These are phyloP conservation scores for Arion vulgaris DNA, from an alignment of 1,140 invertebrate species.

Conservation along the genomic window DNA sequence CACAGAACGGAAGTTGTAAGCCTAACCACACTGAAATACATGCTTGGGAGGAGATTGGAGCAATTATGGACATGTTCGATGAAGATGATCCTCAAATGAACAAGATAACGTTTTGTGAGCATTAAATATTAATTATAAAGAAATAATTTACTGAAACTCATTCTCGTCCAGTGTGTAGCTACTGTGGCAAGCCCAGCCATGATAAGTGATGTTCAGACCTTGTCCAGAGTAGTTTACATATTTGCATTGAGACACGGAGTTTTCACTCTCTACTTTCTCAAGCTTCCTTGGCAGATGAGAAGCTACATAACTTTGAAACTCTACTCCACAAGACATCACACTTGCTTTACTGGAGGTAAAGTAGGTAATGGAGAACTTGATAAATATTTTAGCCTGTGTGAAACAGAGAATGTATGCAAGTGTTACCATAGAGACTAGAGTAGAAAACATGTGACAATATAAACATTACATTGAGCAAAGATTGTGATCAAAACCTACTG, in stretches of 20 bases:
- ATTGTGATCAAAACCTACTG: too few relatives aligned
- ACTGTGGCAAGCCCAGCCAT: conserved; percentile 41
- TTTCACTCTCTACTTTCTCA: conserved; percentile 22
- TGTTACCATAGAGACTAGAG: too few relatives aligned
- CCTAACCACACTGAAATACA: too few relatives aligned
- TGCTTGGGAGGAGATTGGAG: too few relatives aligned
- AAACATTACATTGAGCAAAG: too few relatives aligned
- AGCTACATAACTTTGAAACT: conserved; percentile 26
- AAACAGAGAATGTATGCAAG: background rate
- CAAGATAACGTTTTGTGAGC: too few relatives aligned
- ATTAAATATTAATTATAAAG: background rate
- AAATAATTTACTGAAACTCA: conserved; percentile 9
- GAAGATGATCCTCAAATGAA: too few relatives aligned
- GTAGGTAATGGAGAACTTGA: conserved; percentile 41
- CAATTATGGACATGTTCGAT: too few relatives aligned
- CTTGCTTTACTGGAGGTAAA: background rate
- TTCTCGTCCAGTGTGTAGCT: conserved; percentile 35
- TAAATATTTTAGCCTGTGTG: conserved; percentile 34
- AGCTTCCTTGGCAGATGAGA: conserved; percentile 33
- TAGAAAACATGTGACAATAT: too few relatives aligned
- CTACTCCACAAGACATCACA: conserved; percentile 37
- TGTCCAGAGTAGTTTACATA: conserved; percentile 31
- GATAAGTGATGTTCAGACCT: conserved; percentile 18
- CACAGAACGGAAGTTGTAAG: too few relatives aligned
- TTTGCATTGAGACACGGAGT: conserved; percentile 25